Base-by-base conservation (phyloP, 2,888 invertebrate genomes). In the Icerya purchasi region DNA sequence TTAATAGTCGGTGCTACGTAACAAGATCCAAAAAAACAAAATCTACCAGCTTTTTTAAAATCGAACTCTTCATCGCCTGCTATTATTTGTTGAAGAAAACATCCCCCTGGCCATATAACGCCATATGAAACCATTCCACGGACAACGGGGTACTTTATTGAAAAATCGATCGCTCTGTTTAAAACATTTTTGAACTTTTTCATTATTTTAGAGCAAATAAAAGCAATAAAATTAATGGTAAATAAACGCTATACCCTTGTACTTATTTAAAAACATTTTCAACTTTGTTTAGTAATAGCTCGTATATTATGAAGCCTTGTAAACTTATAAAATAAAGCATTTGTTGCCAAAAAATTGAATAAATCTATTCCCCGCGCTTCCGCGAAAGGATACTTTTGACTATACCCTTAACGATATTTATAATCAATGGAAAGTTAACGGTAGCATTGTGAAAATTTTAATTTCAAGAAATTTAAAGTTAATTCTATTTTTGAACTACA, bases 101-200 rank as follows among this genome's bases (percentile, higher is more conserved):
- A 76, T 23, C 78, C 79, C 18, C 74, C 70, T 3, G 80, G 80
- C 79, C 78, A 79, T 53, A 79, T 73, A 1, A 75, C 68, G 1
- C 75, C 72, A 66, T 80, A 80, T 2, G 79, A 77, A 18, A 75
- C 68, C 76, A 80, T 79, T 57, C 80, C 80, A 58, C 79, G 70
- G 2, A 74, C 66, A 3, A 78, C 69, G 59, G 75, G 77, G 64
- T 78, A 74, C 64, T 75, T 74, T 61, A 70, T 70, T 53, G 73
- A 69, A 53, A 77, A 70, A 24, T 60, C 49, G 53, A 56, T 56
- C 10, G 52, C 25, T 56, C 51, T 60, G 36, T 25, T 22, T 36
- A 60, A 56, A 22, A 52, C 10, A 21, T 14, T 14, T 22, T 22
- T 21, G 22, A 60, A 24, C 53, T 56, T 56, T 8, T 14, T 14